phyloP scores from a whole-genome alignment of 2,113 vertebrate genomes.

The Ceuthmochares aereus region DNA sequence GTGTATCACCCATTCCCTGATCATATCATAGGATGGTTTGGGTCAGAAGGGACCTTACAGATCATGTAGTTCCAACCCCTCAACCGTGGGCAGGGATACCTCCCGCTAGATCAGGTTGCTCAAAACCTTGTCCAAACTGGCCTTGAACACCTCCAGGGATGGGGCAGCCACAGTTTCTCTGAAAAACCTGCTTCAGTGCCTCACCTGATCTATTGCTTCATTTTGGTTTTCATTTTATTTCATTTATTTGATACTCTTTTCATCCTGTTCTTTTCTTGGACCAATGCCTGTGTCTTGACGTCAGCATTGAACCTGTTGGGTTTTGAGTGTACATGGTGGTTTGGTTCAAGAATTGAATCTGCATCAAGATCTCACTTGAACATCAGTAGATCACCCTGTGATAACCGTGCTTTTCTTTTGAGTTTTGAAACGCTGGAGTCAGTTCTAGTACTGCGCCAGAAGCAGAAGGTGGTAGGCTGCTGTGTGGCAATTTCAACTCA shows the following conservation, averaged over 20 bases:
- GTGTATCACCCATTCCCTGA: neutral
- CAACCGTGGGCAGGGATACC: too few relatives aligned
- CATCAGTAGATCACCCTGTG: neutral
- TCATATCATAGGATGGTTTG: neutral
- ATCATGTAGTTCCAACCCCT: too few relatives aligned
- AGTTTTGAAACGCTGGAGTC: neutral
- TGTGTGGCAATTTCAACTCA: neutral
- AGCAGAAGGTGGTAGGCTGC: neutral
- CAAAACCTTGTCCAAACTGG: too few relatives aligned
- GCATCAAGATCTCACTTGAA: neutral
- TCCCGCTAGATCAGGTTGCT: too few relatives aligned
- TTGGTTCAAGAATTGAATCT: neutral
- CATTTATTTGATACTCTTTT: neutral
- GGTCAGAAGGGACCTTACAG: too few relatives aligned
- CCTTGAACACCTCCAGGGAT: too few relatives aligned
- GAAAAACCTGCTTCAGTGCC: too few relatives aligned
- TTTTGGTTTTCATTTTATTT: neutral
- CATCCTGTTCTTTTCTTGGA: neutral
- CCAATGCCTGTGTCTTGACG: neutral
- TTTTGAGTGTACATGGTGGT: neutral
- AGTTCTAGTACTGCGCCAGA: neutral
- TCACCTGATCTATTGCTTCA: neutral
- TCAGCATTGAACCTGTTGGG: neutral
- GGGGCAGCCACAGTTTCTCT: too few relatives aligned
- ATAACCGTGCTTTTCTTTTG: neutral